Conservation (phyloP, 2,113 vertebrate species). For the Montifringilla adamsi region DNA sequence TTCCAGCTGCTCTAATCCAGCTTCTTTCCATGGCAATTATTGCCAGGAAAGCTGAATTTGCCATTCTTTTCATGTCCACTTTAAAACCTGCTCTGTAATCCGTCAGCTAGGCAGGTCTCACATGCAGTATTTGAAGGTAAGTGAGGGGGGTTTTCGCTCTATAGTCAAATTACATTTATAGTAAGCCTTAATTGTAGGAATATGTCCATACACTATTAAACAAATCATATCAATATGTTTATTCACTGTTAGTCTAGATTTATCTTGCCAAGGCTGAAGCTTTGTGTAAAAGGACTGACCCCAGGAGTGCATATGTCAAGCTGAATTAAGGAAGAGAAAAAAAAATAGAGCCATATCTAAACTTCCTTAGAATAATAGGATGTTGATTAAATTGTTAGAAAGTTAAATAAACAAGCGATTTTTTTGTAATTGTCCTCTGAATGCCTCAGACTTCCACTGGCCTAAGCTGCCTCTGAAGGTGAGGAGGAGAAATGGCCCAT, state of each 20-base stretch:
- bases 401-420: slow-evolving; percentile 7
- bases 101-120: slow-evolving; percentile 29
- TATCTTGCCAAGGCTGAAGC: slow-evolving; percentile 9
- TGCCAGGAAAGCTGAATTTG: slow-evolving; percentile 61
- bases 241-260: not conserved
- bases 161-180: not conserved
- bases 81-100: slow-evolving; percentile 65
- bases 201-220: slow-evolving; percentile 20
- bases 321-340: slow-evolving; percentile 12
- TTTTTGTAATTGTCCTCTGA: not conserved
- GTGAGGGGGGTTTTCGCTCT: not conserved
- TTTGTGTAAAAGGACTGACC: slow-evolving; percentile 16
- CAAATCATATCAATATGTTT: slow-evolving; percentile 10
- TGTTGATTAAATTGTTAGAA: slow-evolving; percentile 45
- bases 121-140: slow-evolving; percentile 25
- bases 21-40: not conserved
- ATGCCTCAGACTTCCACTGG: not conserved
- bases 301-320: not conserved
- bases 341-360: not conserved
- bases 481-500: not conserved
- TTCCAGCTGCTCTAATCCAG: slow-evolving; percentile 21
- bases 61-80: slow-evolving; percentile 62
- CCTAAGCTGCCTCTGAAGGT: not conserved
- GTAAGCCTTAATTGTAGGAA: not conserved
- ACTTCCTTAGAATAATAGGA: slow-evolving; percentile 51